These are phyloP conservation scores for Chironomus tepperi DNA, from an alignment of 1,140 invertebrate genomes.

Conservation along the genomic window DNA sequence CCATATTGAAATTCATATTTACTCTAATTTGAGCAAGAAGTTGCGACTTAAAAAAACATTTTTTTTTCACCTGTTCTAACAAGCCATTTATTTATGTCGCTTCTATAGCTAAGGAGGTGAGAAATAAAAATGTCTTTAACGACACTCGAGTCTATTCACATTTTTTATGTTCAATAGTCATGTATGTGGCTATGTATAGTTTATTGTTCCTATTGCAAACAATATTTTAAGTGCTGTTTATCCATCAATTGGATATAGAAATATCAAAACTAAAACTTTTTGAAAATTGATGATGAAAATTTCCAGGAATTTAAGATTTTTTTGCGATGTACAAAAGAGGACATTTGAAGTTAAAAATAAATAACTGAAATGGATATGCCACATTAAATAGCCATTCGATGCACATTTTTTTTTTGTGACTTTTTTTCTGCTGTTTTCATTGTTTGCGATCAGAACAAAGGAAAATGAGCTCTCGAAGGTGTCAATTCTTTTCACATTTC, in stretches of 20 bases:
- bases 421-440: background rate
- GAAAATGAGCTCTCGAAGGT: background rate
- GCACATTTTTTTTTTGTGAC: constrained; percentile 3
- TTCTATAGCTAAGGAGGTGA: background rate
- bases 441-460: background rate
- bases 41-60: too few species aligned
- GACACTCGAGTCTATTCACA: too few species aligned
- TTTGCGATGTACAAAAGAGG: constrained; percentile 2
- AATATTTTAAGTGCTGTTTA: too few species aligned
- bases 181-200: too few species aligned
- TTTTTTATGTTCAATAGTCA: too few species aligned
- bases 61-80: background rate
- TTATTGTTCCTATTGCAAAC: too few species aligned
- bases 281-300: background rate
- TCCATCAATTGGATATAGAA: too few species aligned
- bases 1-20: too few species aligned
- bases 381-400: background rate
- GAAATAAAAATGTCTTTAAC: too few species aligned
- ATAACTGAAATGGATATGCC: too few species aligned
- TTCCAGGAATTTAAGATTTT: background rate
- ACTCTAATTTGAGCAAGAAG: too few species aligned
- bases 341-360: background rate
- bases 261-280: background rate
- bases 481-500: background rate
- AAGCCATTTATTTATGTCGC: background rate